These are phyloP conservation scores for Callyntrura guangdongensis DNA, from an alignment of 2,888 invertebrate genomes.

Conservation along the genomic window DNA sequence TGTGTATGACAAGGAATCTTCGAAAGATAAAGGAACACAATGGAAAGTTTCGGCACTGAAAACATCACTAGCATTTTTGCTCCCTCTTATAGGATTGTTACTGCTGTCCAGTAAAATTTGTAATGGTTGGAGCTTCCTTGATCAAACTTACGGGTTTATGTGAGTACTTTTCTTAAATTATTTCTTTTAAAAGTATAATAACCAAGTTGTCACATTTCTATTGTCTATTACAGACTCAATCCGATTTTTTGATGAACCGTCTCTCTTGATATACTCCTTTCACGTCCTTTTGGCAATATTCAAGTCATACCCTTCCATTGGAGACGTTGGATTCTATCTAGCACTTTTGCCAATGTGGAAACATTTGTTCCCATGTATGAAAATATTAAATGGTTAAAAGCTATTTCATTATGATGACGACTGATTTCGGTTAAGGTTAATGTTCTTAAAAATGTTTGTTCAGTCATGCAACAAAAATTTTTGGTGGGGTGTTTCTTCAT, in stretches of 20 bases:
- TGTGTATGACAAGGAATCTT: constrained; percentile 87
- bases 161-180: constrained; percentile 87
- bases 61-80: constrained; percentile 87
- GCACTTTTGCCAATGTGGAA: constrained; percentile 96
- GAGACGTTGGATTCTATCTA: constrained; percentile 97
- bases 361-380: constrained; percentile 94
- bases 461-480: constrained; percentile 98
- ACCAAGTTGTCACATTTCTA: neutral
- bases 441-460: neutral
- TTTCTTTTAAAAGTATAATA: too few relatives aligned
- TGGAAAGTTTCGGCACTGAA: constrained; percentile 86
- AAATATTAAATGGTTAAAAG: too few relatives aligned
- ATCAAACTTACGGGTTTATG: constrained; percentile 94
- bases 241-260: constrained; percentile 92
- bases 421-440: neutral
- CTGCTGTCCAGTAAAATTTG: constrained; percentile 88
- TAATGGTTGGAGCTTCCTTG: constrained; percentile 87
- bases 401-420: too few relatives aligned
- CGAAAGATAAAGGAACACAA: constrained; percentile 33
- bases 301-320: constrained; percentile 98
- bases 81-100: constrained; percentile 88
- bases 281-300: constrained; percentile 95
- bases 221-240: constrained; percentile 87
- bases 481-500: constrained; percentile 96
- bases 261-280: constrained; percentile 92